Conservation (phyloP, 2,113 vertebrate genomes). For the Neolamprologus modestus region DNA sequence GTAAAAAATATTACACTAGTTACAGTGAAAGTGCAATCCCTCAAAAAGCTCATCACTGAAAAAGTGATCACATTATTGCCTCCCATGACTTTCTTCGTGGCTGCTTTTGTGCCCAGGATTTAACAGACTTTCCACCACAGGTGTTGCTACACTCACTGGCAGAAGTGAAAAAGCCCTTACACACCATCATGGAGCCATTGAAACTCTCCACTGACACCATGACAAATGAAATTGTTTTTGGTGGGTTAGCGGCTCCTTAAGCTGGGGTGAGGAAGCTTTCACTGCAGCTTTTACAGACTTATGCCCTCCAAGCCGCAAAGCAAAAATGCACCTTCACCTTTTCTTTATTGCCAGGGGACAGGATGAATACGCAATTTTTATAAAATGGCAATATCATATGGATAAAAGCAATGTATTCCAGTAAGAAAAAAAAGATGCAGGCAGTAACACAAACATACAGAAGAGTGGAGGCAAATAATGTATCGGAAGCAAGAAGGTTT, state of each 20-base stretch:
- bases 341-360: background rate
- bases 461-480: background rate
- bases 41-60: background rate
- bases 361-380: constrained; percentile 8
- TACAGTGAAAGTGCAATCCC: background rate
- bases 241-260: constrained; percentile 28
- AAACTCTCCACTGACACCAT: constrained; percentile 12
- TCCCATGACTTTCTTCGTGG: background rate
- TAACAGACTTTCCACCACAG: background rate
- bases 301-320: background rate
- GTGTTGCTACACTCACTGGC: background rate
- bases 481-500: background rate
- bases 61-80: background rate
- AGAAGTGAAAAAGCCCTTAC: background rate
- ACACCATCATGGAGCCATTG: background rate
- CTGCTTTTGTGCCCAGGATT: background rate
- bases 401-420: constrained; percentile 8
- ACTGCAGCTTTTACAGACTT: constrained; percentile 6
- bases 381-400: constrained; percentile 5
- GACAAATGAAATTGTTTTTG: constrained; percentile 39
- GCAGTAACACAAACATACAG: background rate
- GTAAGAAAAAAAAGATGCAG: background rate
- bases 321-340: background rate
- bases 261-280: background rate
- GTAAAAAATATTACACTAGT: background rate